Evolutionary conservation across 2,113 vertebrate species (phyloP).

Genomic region (Bettongia penicillata): DNA sequence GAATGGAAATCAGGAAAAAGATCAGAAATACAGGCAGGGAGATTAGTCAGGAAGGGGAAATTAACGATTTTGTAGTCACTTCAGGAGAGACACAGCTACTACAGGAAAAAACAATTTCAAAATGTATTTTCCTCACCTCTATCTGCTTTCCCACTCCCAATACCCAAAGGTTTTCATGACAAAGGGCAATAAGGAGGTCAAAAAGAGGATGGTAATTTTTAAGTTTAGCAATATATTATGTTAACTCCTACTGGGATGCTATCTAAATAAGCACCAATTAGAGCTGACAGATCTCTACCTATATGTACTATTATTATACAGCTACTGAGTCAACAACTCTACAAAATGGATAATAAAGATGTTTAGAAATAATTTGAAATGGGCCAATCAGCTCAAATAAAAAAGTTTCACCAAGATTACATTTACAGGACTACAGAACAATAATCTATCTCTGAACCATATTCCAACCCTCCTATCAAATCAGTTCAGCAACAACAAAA

Average conservation of each 20-base stretch:
- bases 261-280: neutral
- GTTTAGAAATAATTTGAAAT: neutral
- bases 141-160: neutral
- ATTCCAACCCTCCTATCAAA: neutral
- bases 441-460: neutral
- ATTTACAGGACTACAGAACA: neutral
- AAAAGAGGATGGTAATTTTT: neutral
- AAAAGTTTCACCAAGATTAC: neutral
- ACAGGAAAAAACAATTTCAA: neutral
- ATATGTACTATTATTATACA: neutral
- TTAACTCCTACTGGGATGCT: neutral
- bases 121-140: neutral
- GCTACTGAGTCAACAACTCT: neutral
- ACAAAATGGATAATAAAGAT: neutral
- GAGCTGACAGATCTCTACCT: neutral
- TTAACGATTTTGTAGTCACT: neutral
- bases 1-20: neutral
- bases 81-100: neutral
- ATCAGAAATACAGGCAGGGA: neutral
- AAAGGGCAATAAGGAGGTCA: neutral
- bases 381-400: neutral
- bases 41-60: neutral
- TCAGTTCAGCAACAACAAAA: neutral
- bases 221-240: neutral
- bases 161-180: neutral